Evolutionary conservation across 30 jellyfish, hydroid and myxozoan genomes (phyloP).

Genomic region (Calvadosia cruxmelitensis): DNA sequence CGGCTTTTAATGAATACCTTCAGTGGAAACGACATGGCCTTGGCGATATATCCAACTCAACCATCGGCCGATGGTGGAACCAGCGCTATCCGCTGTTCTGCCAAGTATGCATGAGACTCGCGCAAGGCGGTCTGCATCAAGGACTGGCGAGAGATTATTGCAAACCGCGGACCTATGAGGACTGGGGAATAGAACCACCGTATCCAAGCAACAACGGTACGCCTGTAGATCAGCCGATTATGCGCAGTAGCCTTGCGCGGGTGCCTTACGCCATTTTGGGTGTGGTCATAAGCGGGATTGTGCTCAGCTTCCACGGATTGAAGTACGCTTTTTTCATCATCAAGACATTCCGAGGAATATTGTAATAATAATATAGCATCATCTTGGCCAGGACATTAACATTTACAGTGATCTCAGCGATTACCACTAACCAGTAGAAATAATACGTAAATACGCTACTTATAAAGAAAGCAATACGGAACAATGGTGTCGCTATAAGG

Average conservation of each 20-base stretch:
- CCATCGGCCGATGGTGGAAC: constrained; percentile 96
- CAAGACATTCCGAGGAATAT: neutral
- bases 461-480: no score
- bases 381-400: no score
- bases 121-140: constrained; percentile 83
- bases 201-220: neutral
- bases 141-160: constrained; percentile 82
- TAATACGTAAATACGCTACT: no score
- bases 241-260: neutral
- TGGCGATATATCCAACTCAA: constrained; percentile 73
- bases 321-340: neutral
- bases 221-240: neutral
- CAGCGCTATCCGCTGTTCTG: constrained; percentile 84
- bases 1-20: constrained; percentile 68
- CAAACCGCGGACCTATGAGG: constrained; percentile 63
- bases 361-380: no score
- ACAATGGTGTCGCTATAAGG: no score
- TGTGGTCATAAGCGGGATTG: neutral
- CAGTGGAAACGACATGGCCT: constrained; percentile 80
- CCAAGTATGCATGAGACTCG: constrained; percentile 91
- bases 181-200: constrained; percentile 70
- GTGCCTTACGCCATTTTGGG: neutral
- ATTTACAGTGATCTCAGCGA: no score
- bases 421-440: no score
- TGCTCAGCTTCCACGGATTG: neutral